These are phyloP conservation scores for Heliothis subflexa DNA, from an alignment of 1,140 invertebrate species.

Conservation along the genomic window DNA sequence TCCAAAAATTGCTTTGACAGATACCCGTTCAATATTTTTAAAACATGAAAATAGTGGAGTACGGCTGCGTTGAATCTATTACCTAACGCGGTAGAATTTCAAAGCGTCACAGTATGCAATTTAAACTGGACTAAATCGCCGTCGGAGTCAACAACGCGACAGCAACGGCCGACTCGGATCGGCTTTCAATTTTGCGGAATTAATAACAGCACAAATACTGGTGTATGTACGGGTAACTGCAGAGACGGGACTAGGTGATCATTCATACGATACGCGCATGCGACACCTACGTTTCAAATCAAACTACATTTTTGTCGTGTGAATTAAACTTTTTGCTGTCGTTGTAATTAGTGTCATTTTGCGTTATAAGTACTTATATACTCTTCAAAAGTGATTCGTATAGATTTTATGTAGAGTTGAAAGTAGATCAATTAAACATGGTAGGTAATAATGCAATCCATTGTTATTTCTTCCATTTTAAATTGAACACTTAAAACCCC, in stretches of 20 bases:
- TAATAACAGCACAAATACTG: slow-evolving; percentile 62
- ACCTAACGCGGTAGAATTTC: slow-evolving; percentile 51
- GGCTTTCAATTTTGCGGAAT: slow-evolving; percentile 67
- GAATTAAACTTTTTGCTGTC: slow-evolving; percentile 15
- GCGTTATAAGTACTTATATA: slow-evolving; percentile 3
- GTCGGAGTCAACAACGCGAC: slow-evolving; percentile 51
- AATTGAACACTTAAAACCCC: background rate
- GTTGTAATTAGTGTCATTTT: slow-evolving; percentile 9
- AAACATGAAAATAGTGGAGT: slow-evolving; percentile 22
- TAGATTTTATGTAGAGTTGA: background rate
- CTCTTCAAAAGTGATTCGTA: background rate
- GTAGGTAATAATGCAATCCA: too few relatives aligned
- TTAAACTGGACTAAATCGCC: slow-evolving; percentile 52
- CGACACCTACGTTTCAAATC: slow-evolving; percentile 37
- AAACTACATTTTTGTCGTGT: slow-evolving; percentile 36
- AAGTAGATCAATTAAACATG: too few relatives aligned
- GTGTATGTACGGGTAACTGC: slow-evolving; percentile 29
- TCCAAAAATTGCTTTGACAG: background rate
- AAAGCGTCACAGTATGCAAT: slow-evolving; percentile 54
- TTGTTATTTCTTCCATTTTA: background rate
- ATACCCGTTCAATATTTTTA: slow-evolving; percentile 18
- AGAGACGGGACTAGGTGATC: slow-evolving; percentile 43
- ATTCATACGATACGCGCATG: slow-evolving; percentile 34
- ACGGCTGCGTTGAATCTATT: slow-evolving; percentile 37
- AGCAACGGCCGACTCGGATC: slow-evolving; percentile 51